phyloP scores from a whole-genome alignment of 2,797 vertebrate species.

The Mus spretus region DNA sequence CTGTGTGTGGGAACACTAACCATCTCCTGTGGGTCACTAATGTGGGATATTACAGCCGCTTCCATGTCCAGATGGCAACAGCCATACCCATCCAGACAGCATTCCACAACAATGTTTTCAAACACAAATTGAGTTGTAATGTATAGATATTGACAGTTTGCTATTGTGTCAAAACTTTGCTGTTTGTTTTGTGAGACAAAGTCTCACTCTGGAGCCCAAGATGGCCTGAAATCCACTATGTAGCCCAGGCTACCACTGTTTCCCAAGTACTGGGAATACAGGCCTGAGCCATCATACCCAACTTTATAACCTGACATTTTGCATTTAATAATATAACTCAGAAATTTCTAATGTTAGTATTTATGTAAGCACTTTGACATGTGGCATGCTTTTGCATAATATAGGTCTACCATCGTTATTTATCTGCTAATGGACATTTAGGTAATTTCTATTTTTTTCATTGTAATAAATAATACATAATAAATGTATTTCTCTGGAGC shows the following conservation, averaged over 20 bases:
- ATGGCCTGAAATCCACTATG: background rate
- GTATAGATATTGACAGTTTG: background rate
- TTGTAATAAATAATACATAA: background rate
- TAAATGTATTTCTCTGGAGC: background rate
- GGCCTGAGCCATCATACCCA: background rate
- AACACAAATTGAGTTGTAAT: background rate
- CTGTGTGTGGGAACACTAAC: background rate
- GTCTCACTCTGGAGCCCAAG: background rate
- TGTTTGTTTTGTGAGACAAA: background rate
- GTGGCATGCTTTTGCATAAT: constrained; percentile 21
- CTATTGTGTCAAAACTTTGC: background rate
- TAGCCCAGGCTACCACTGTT: background rate
- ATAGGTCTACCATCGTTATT: background rate
- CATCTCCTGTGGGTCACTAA: no score
- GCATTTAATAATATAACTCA: background rate
- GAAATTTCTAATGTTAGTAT: constrained; percentile 30
- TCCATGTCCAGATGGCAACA: background rate
- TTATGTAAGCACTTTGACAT: constrained; percentile 18
- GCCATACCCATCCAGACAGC: background rate
- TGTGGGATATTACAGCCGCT: background rate
- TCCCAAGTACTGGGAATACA: background rate
- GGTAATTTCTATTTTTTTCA: constrained; percentile 29
- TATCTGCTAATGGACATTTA: constrained; percentile 15
- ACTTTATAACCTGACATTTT: background rate
- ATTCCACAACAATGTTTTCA: background rate